Evolutionary conservation across 1,140 invertebrate species (phyloP), one percentile per base, ranked within the genome.

Genomic region (Phthorimaea operculella): DNA sequence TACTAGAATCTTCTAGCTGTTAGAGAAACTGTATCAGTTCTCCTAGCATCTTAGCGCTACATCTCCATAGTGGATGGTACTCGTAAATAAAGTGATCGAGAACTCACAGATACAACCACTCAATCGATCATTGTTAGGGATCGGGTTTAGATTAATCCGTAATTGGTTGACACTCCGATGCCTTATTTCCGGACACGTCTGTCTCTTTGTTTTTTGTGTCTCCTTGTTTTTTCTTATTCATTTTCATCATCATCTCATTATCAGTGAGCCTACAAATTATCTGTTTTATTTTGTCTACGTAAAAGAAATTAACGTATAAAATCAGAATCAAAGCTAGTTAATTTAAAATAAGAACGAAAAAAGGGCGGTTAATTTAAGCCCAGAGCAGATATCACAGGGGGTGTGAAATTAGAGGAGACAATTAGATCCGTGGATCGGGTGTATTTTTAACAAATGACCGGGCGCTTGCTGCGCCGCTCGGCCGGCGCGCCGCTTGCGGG

Each of bases 371-470:
- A 72, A 80, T 76, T 76, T 74, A 70, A 76, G 70, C 51, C 55
- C 60, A 57, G 62, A 58, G 64, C 63, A 75, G 74, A 76, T 79
- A 79, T 79, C 74, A 78, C 64, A 59, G 76, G 66, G 77, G 73
- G 76, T 75, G 76, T 81, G 79, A 85, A 83, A 85, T 83, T 78
- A 85, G 82, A 85, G 79, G 63, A 85, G 79, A 85, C 82, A 85
- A 83, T 85, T 85, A 82, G 76, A 83, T 83, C 76, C 74, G 63
- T 70, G 77, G 78, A 82, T 83, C 77, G 77, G 73, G 74, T 82
- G 82, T 85, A 81, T 85, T 83, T 85, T 85, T 85, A 85, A 85
- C 82, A 85, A 83, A 85, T 85, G 82, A 82, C 77, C 79, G 77
- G 55, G 74, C 66, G 63, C 53, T 53, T 61, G 61, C 45, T 14